Evolutionary conservation across 1,140 invertebrate genomes (phyloP), one percentile per base, ranked within the genome.

Genomic region (Orchesella cincta): DNA sequence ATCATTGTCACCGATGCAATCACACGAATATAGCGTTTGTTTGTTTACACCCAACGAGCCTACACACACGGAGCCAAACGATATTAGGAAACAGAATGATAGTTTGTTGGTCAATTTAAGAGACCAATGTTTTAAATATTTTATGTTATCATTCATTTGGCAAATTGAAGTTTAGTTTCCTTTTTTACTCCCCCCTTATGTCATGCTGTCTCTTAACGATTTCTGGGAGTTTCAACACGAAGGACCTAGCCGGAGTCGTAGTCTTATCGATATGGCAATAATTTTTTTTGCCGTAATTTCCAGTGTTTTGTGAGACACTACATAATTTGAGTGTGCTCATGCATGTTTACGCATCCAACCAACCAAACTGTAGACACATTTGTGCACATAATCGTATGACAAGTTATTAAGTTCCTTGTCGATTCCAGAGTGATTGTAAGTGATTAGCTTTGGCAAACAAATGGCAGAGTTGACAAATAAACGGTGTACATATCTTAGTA

Each of bases 1-100:
- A 67, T 67, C 62, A 67, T 67, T 67, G 62, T 67, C 62, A 33
- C 62, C n/a, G n/a, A n/a, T n/a, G n/a, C n/a, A n/a, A n/a, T n/a
- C n/a, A n/a, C n/a, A n/a, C n/a, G n/a, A n/a, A n/a, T n/a, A n/a
- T n/a, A n/a, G n/a, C n/a, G n/a, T n/a, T n/a, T n/a, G n/a, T n/a
- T n/a, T n/a, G n/a, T n/a, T n/a, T n/a, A n/a, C n/a, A n/a, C n/a
- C n/a, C n/a, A n/a, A n/a, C n/a, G n/a, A n/a, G n/a, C n/a, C n/a
- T n/a, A n/a, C n/a, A n/a, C n/a, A n/a, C n/a, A n/a, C n/a, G n/a
- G n/a, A n/a, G n/a, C n/a, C n/a, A n/a, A n/a, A n/a, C n/a, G n/a
- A n/a, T n/a, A n/a, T n/a, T n/a, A n/a, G n/a, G n/a, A n/a, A n/a
- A n/a, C n/a, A n/a, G n/a, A n/a, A n/a, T n/a, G 54, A 12, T 57